These are phyloP conservation scores for Halcyon chelicuti DNA, from an alignment of 2,797 vertebrate genomes.

Conservation along the genomic window DNA sequence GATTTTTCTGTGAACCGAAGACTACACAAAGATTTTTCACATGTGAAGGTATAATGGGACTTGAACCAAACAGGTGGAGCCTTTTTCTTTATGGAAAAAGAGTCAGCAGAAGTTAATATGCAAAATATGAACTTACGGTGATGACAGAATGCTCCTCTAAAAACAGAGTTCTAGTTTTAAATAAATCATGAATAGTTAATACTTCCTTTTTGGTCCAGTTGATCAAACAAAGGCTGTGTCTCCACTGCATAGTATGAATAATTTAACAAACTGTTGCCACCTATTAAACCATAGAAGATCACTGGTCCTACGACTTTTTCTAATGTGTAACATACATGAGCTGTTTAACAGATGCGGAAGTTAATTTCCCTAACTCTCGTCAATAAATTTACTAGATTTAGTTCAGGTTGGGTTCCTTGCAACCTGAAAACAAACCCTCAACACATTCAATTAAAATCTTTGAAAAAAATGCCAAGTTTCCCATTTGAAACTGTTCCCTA, in stretches of 20 bases:
- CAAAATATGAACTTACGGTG: background rate
- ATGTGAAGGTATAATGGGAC: background rate
- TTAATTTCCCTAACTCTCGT: background rate
- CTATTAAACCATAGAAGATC: background rate
- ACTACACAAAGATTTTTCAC: background rate
- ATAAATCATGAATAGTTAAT: background rate
- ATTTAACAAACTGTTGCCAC: background rate
- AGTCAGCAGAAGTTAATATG: background rate
- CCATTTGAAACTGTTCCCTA: background rate
- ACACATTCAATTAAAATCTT: background rate
- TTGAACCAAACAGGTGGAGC: background rate
- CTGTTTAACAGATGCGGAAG: background rate
- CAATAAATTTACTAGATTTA: background rate
- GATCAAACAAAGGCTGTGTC: background rate
- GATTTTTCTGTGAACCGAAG: background rate
- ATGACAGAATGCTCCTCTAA: background rate
- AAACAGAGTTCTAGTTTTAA: background rate
- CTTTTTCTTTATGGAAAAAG: background rate
- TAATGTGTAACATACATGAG: background rate
- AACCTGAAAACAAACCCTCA: background rate
- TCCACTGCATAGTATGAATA: background rate
- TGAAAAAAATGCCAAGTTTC: rapidly evolving
- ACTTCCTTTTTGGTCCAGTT: background rate
- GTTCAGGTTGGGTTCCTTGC: background rate
- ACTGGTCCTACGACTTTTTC: background rate